Evolutionary conservation across 2,797 vertebrate genomes (phyloP).

Genomic region (Lagodon rhomboides): DNA sequence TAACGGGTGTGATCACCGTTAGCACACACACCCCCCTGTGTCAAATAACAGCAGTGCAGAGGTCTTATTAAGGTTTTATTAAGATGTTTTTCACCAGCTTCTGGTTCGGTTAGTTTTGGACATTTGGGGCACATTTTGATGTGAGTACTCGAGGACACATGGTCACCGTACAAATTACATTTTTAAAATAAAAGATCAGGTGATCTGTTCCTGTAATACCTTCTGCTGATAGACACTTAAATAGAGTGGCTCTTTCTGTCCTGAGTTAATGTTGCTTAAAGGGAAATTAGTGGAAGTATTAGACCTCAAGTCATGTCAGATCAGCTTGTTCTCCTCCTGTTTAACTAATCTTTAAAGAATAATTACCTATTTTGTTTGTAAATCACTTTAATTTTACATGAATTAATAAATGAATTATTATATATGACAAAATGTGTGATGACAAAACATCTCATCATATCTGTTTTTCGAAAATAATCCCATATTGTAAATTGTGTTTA

Average conservation of each 20-base stretch:
- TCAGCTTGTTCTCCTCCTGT: neutral
- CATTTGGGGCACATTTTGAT: neutral
- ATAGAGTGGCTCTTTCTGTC: neutral
- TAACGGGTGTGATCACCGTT: constrained; percentile 24
- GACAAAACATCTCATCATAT: neutral
- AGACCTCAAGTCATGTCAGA: neutral
- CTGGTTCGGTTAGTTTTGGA: neutral
- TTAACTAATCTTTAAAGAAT: neutral
- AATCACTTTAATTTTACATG: neutral
- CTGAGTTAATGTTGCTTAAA: neutral
- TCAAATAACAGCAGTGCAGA: constrained; percentile 14
- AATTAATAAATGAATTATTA: neutral
- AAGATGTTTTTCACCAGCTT: neutral
- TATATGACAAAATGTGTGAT: neutral
- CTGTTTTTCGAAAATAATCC: neutral
- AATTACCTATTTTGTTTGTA: neutral
- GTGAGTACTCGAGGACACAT: neutral
- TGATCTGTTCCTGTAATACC: too few species aligned
- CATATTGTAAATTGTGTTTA: neutral
- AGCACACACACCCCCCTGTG: neutral
- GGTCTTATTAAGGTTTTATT: neutral
- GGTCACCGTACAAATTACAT: neutral
- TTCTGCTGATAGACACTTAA: neutral
- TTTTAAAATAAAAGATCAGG: too few species aligned
- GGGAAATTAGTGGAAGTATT: too few species aligned